These are phyloP conservation scores for Drosophila multiciliata DNA, from an alignment of 2,888 invertebrate genomes.

Conservation along the genomic window DNA sequence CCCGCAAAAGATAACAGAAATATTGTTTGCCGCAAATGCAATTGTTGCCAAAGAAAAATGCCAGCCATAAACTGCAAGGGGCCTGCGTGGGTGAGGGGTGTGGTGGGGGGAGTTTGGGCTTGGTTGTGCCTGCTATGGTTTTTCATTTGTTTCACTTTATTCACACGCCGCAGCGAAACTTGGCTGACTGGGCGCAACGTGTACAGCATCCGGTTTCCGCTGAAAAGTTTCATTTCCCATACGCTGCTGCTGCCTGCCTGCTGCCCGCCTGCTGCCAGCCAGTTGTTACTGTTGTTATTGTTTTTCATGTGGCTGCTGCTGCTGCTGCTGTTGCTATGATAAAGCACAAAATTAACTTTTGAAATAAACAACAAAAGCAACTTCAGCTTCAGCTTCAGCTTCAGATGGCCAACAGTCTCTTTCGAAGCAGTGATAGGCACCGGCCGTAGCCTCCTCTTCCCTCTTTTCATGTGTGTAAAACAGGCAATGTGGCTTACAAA, in stretches of 20 bases:
- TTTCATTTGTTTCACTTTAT: slow-evolving; percentile 78
- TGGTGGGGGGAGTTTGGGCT: background rate
- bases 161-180: slow-evolving; percentile 65
- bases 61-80: slow-evolving; percentile 3
- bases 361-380: slow-evolving; percentile 72
- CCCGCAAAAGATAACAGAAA: slow-evolving; percentile 72
- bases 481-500: slow-evolving; percentile 43
- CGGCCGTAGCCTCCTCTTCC: slow-evolving; percentile 2
- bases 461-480: slow-evolving; percentile 46
- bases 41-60: slow-evolving; percentile 74
- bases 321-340: slow-evolving; percentile 52
- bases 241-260: slow-evolving; percentile 35
- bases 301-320: slow-evolving; percentile 9
- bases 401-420: slow-evolving; percentile 31
- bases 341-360: slow-evolving; percentile 78
- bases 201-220: slow-evolving; percentile 77
- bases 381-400: slow-evolving; percentile 43
- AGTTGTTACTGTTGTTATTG: slow-evolving; percentile 24
- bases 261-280: slow-evolving; percentile 26
- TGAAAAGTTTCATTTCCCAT: slow-evolving; percentile 76
- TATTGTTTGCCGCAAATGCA: slow-evolving; percentile 79
- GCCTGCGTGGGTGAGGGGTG: background rate
- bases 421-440: slow-evolving; percentile 57
- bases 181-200: slow-evolving; percentile 54
- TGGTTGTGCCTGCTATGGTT: slow-evolving; percentile 23